Conservation (phyloP, 2,797 vertebrate species). For the Typhlichthys eigenmanni region DNA sequence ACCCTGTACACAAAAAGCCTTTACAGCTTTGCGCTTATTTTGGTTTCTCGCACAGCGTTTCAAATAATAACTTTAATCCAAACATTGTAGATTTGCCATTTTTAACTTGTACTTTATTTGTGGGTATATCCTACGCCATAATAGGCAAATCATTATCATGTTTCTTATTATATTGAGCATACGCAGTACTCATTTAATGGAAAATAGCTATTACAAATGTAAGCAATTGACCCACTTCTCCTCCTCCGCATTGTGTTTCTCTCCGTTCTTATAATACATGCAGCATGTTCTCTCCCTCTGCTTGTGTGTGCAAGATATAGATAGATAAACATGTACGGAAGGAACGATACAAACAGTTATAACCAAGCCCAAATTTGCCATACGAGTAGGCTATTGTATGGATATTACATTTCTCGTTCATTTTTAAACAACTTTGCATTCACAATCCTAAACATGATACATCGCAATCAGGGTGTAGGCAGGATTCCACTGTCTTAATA, state of each 20-base stretch:
- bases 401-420: too few species aligned
- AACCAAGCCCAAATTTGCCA: too few species aligned
- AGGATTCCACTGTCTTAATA: too few species aligned
- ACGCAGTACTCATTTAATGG: not conserved
- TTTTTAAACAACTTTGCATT: too few species aligned
- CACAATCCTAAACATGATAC: too few species aligned
- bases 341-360: too few species aligned
- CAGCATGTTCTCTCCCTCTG: not conserved
- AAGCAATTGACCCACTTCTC: conserved; percentile 55
- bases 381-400: too few species aligned
- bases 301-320: not conserved
- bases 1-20: conserved; percentile 3
- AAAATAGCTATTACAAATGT: conserved; percentile 21
- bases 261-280: not conserved
- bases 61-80: not conserved
- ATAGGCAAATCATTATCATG: too few species aligned
- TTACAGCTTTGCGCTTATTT: not conserved
- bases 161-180: too few species aligned
- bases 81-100: not conserved
- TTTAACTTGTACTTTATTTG: not conserved
- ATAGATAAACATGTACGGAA: too few species aligned
- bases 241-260: conserved; percentile 37
- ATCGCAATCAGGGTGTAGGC: too few species aligned
- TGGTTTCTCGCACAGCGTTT: not conserved
- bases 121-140: too few species aligned